Conservation (phyloP, 2,888 invertebrate genomes). For the Dioctria rufipes region DNA sequence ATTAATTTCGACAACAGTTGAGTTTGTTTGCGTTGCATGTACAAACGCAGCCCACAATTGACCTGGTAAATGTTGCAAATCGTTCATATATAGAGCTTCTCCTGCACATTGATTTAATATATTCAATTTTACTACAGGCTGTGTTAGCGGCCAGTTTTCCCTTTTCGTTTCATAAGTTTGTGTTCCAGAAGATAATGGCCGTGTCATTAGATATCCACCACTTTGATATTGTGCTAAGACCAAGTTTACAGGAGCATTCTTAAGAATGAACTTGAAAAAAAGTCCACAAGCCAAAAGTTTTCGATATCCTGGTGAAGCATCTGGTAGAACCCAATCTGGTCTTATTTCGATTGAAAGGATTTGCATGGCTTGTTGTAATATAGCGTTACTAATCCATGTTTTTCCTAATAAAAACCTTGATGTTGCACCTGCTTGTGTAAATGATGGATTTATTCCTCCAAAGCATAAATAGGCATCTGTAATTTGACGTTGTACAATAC, state of each 20-base stretch:
- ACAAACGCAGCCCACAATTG: conserved; percentile 71
- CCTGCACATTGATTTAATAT: conserved; percentile 75
- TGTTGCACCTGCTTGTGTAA: conserved; percentile 73
- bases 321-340: conserved; percentile 76
- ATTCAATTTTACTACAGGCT: conserved; percentile 81
- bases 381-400: conserved; percentile 70
- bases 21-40: conserved; percentile 45
- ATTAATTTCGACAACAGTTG: conserved; percentile 73
- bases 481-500: conserved; percentile 68
- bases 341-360: conserved; percentile 75
- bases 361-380: conserved; percentile 72
- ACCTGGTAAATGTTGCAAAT: conserved; percentile 72
- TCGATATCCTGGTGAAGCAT: conserved; percentile 78
- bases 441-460: conserved; percentile 74
- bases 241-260: conserved; percentile 72
- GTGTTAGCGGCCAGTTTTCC: conserved; percentile 79
- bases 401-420: conserved; percentile 68
- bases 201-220: conserved; percentile 74
- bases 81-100: conserved; percentile 78
- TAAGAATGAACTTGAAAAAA: conserved; percentile 80
- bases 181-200: conserved; percentile 76
- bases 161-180: conserved; percentile 80
- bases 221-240: conserved; percentile 72
- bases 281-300: conserved; percentile 79
- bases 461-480: conserved; percentile 73